These are phyloP conservation scores for Meteorus sp. DNA, from an alignment of 1,140 invertebrate genomes.

Conservation along the genomic window DNA sequence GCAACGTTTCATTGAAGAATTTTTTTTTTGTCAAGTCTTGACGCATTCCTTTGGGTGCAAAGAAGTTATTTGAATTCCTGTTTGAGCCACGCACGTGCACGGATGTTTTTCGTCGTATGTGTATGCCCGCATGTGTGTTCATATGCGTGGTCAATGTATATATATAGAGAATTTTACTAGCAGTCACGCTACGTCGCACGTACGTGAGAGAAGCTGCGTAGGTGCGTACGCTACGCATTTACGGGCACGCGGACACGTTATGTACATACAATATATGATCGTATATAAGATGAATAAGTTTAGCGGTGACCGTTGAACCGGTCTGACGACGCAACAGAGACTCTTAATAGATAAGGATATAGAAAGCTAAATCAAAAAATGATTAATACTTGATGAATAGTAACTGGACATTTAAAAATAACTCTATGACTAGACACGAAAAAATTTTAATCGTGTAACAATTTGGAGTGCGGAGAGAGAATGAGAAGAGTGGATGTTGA, in stretches of 20 bases:
- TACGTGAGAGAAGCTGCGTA: slow-evolving; percentile 16
- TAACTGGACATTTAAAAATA: no score
- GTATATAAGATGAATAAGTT: no score
- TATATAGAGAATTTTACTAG: background rate
- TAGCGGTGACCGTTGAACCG: background rate
- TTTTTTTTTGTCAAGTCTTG: background rate
- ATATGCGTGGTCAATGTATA: background rate
- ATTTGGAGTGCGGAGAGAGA: no score
- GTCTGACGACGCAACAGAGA: background rate
- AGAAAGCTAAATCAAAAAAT: no score
- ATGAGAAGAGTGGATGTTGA: no score
- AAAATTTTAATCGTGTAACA: no score
- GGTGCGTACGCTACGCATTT: slow-evolving; percentile 14
- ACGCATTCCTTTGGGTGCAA: background rate
- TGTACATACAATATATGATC: background rate
- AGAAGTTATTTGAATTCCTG: slow-evolving; percentile 9
- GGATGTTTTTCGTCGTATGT: background rate
- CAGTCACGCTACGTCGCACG: slow-evolving; percentile 11
- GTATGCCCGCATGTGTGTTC: no score
- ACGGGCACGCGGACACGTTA: background rate
- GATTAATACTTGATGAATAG: no score
- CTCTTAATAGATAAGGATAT: no score
- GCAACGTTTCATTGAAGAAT: background rate
- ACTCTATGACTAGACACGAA: no score
- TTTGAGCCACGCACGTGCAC: slow-evolving; percentile 3